Evolutionary conservation across 2,888 invertebrate genomes (phyloP), one percentile per base, ranked within the genome.

Genomic region (Mythimna lalbum): DNA sequence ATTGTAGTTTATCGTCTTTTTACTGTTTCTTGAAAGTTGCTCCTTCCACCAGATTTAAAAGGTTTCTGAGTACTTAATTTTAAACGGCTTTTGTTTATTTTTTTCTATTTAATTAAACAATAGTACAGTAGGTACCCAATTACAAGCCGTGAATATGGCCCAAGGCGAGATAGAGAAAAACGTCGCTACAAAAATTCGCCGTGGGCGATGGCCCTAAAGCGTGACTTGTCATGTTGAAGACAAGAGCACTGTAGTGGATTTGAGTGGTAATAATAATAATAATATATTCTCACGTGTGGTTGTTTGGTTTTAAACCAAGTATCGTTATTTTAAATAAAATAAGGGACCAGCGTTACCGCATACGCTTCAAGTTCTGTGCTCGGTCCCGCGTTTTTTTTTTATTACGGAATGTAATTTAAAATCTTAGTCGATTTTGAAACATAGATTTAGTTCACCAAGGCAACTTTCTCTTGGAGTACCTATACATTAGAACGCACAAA

Each of bases 381-480:
- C 64, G 63, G 62, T 70, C 72, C 70, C 56, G 10, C n/a, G 4
- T 57, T 47, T 63, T 61, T 68, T 56, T 61, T 65, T 56, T 50
- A 52, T 17, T 59, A 23, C 73, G 66, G 59, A 69, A 68, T 63
- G 47, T 67, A 74, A 67, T 72, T 33, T 39, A 56, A 70, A 70
- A 49, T 43, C 43, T 43, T 43, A 43, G 17, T 43, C 17, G 43
- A 43, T 17, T 52, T 49, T 49, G 19, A 69, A 65, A 47, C 39
- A 67, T 84, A 84, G 68, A 39, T 70, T 74, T 75, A 82, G 63
- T 74, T 72, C 36, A 57, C 55, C 62, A 77, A 66, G 85, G 78
- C 75, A 80, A 80, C 78, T 77, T 80, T 75, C 55, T 76, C 64
- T 68, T 77, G 55, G 63, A 76, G 65, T 84, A 77, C 47, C 66